phyloP scores from a whole-genome alignment of 35 echinoderm and acorn worm genomes.

The Ptychodera flava region DNA sequence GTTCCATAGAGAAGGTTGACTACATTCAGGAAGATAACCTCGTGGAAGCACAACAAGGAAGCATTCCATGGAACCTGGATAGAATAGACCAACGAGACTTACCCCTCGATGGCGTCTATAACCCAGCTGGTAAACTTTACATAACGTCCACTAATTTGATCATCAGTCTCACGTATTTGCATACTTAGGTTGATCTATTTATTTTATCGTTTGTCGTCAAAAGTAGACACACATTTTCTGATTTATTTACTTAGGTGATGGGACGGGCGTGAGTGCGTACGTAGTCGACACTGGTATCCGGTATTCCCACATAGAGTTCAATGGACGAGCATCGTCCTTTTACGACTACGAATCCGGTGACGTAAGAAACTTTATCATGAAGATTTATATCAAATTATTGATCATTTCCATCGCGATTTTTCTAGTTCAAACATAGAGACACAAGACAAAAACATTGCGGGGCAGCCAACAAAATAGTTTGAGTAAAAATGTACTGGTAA shows the following conservation, averaged over 20 bases:
- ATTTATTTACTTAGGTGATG: constrained; percentile 11
- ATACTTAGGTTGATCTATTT: too few relatives aligned
- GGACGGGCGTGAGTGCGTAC: constrained; percentile 22
- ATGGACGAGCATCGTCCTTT: constrained; percentile 19
- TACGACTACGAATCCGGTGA: background rate
- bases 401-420: too few relatives aligned
- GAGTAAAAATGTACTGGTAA: too few relatives aligned
- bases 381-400: too few relatives aligned
- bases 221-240: too few relatives aligned
- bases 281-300: constrained; percentile 49
- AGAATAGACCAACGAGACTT: constrained; percentile 61
- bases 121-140: constrained; percentile 30
- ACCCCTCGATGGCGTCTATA: constrained; percentile 21
- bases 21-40: constrained; percentile 67
- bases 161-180: too few relatives aligned
- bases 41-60: constrained; percentile 20
- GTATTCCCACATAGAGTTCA: constrained; percentile 33
- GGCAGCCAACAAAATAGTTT: too few relatives aligned
- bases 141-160: too few relatives aligned
- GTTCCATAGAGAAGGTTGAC: constrained; percentile 27
- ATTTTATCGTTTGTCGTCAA: background rate
- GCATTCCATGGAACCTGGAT: constrained; percentile 70
- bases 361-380: constrained; percentile 4
- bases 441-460: too few relatives aligned
- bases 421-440: too few relatives aligned